Conservation (phyloP, 2,888 invertebrate genomes). For the Hirtodrosophila cameraria region DNA sequence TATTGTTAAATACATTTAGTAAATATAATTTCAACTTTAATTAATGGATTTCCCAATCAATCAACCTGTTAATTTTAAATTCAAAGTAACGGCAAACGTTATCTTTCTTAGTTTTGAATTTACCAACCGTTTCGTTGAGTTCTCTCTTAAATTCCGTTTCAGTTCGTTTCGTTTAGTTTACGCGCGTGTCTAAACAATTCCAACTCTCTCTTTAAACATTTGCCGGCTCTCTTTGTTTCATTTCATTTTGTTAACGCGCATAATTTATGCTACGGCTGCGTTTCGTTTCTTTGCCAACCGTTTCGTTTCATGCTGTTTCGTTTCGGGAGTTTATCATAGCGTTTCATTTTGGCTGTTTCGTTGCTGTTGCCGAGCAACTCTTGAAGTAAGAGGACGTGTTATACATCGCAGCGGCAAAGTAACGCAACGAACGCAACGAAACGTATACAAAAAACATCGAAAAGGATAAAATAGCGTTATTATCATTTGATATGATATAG, state of each 20-base stretch:
- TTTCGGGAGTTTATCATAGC: slow-evolving; percentile 3
- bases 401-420: slow-evolving; percentile 30
- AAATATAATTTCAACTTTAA: no score
- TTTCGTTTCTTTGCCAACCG: slow-evolving; percentile 10
- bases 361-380: slow-evolving; percentile 62
- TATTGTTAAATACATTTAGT: no score
- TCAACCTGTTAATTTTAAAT: no score
- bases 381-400: slow-evolving; percentile 51
- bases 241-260: neutral
- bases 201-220: slow-evolving; percentile 20
- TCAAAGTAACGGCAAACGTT: no score
- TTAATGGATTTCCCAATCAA: no score
- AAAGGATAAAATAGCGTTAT: slow-evolving; percentile 16
- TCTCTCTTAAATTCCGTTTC: slow-evolving; percentile 37
- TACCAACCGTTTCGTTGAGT: neutral
- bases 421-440: slow-evolving; percentile 43
- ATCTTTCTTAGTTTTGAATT: no score
- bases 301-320: neutral
- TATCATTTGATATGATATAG: slow-evolving; percentile 1
- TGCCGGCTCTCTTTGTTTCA: slow-evolving; percentile 22
- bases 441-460: slow-evolving; percentile 29
- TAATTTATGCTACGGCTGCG: neutral
- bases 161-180: slow-evolving; percentile 10
- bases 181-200: neutral
- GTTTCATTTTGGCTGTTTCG: slow-evolving; percentile 18